Percentiles rank a stretch among this genome's conserved stretches.
Conservation (phyloP, 2,797 vertebrate species). For the Poeciliopsis turneri region DNA sequence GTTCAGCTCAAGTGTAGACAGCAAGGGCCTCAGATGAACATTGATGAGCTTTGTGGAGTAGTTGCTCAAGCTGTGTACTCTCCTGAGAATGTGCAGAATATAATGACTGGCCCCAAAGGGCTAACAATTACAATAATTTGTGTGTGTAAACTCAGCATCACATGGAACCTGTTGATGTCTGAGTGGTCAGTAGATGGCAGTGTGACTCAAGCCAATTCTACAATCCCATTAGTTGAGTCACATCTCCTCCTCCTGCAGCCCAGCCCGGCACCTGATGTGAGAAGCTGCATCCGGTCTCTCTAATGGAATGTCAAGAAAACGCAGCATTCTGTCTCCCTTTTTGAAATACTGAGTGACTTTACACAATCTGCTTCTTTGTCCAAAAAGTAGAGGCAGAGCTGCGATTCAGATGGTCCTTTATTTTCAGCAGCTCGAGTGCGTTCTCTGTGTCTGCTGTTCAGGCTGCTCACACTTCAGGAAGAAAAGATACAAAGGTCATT, state of each 20-base stretch:
- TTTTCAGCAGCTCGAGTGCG: slow-evolving; percentile 49
- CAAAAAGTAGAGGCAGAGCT: slow-evolving; percentile 42
- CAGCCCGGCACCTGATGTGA: slow-evolving; percentile 26
- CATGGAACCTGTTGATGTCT: slow-evolving; percentile 33
- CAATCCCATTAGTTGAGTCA: neutral
- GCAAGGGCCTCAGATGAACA: neutral
- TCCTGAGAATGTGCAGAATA: neutral
- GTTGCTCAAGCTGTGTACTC: slow-evolving; percentile 1
- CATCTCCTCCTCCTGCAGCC: slow-evolving; percentile 4
- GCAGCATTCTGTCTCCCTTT: slow-evolving; percentile 62
- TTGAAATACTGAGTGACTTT: slow-evolving; percentile 72
- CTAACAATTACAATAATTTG: slow-evolving; percentile 3
- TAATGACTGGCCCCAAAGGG: neutral
- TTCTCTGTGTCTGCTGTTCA: slow-evolving; percentile 33
- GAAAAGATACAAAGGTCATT: slow-evolving; percentile 40
- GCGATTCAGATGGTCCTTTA: slow-evolving; percentile 41
- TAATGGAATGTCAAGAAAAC: slow-evolving; percentile 79
- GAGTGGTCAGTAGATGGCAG: slow-evolving; percentile 74
- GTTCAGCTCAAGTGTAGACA: neutral
- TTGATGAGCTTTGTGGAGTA: neutral
- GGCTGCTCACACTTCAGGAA: slow-evolving; percentile 25
- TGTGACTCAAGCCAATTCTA: slow-evolving; percentile 59
- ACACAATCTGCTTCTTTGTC: slow-evolving; percentile 55
- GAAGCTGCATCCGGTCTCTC: slow-evolving; percentile 67
- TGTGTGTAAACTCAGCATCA: slow-evolving; percentile 20